These are phyloP conservation scores for Eutrigla gurnardus DNA, from an alignment of 2,797 vertebrate genomes.

Conservation along the genomic window DNA sequence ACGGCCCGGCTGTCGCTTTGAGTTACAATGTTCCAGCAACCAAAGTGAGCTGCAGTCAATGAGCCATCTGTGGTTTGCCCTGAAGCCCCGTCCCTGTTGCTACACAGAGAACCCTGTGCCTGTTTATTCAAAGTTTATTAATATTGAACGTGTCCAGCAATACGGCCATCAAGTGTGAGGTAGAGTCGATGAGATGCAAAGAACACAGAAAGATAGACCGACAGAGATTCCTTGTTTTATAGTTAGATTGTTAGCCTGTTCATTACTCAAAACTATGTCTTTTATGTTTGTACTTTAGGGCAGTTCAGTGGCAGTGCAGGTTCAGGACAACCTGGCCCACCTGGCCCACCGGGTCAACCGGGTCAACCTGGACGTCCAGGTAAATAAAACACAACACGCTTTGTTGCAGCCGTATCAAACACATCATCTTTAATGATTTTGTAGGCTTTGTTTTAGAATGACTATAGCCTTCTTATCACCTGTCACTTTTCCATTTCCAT, in stretches of 20 bases:
- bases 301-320: constrained; percentile 38
- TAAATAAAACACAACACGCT: constrained; percentile 42
- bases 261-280: neutral
- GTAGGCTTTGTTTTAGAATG: constrained; percentile 8
- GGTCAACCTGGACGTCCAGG: constrained; percentile 84
- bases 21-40: no score
- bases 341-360: constrained; percentile 85
- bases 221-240: no score
- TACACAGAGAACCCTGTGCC: no score
- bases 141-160: no score
- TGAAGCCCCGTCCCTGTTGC: no score
- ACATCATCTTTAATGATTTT: neutral
- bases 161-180: no score
- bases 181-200: no score
- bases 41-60: no score
- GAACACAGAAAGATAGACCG: no score
- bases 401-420: neutral
- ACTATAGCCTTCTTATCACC: neutral
- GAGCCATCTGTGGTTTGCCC: no score
- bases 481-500: constrained; percentile 6
- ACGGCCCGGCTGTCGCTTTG: no score
- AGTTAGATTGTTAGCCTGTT: neutral
- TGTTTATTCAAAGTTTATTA: no score
- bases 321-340: constrained; percentile 41
- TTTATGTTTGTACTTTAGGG: constrained; percentile 61